Percentiles rank a stretch among this genome's conserved stretches.
Conservation (phyloP, 2,888 invertebrate genomes). For the Barypeithes pellucidus region DNA sequence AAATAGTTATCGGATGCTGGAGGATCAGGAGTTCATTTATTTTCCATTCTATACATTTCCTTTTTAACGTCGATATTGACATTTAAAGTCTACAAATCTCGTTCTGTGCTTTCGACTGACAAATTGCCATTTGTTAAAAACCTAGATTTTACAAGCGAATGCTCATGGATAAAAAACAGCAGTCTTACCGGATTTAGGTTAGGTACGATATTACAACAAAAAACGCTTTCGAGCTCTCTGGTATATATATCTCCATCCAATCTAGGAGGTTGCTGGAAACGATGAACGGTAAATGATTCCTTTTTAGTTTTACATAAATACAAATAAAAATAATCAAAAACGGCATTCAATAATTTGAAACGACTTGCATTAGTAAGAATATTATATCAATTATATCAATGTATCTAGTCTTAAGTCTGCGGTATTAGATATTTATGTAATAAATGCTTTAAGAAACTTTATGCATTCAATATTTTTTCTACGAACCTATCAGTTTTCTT, state of each 20-base stretch:
- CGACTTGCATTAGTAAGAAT: too few species aligned
- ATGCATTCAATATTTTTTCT: too few species aligned
- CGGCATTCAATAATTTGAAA: too few species aligned
- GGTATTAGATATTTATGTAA: too few species aligned
- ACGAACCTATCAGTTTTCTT: too few species aligned
- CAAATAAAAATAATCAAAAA: too few species aligned
- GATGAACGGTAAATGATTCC: too few species aligned
- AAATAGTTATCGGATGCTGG: conserved; percentile 33
- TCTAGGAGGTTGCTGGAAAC: too few species aligned
- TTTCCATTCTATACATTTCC: conserved; percentile 40
- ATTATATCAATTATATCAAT: too few species aligned
- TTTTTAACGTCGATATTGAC: conserved; percentile 37
- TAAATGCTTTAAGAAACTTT: too few species aligned
- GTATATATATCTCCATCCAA: neutral
- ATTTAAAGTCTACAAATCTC: conserved; percentile 41
- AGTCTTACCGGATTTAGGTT: conserved; percentile 17
- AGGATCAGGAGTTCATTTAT: conserved; percentile 41
- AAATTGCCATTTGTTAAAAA: conserved; percentile 47
- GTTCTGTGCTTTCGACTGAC: conserved; percentile 42
- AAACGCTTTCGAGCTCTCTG: neutral
- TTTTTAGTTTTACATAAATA: too few species aligned
- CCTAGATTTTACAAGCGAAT: conserved; percentile 45
- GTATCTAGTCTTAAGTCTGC: too few species aligned
- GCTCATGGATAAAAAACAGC: conserved; percentile 37
- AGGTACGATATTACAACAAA: conserved; percentile 1